Base-by-base conservation (phyloP, 2,888 invertebrate species). In the Agrilus mali region DNA sequence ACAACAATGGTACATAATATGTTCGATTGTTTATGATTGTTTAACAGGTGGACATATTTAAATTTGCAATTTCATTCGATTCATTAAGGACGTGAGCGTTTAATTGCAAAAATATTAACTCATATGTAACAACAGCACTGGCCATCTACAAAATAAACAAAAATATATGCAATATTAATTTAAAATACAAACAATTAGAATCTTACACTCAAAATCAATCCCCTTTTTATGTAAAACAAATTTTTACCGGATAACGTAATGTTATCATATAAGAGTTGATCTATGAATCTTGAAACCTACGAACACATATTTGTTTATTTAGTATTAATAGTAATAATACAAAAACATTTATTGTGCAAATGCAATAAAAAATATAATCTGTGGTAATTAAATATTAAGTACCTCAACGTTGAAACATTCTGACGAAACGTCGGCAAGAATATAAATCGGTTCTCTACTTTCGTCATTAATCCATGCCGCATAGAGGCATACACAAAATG, bases 401-500 rank as follows among this genome's bases (percentile, higher is more conserved):
- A 68, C 69, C 57, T 70, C 70, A 32, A 57, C 55, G 38, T 63
- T 63, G 50, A 66, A 71, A 46, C 60, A 55, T 45, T 66, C 63
- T 8, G 65, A 55, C 5, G 67, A 61, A 6, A 68, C 58, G 10
- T 66, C 61, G 53, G 65, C 62, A 14, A 70, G 50, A 37, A 61
- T 54, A 20, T 57, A 49, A 31, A 66, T 48, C 1, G 67, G 64
- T 45, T 61, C 61, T 51, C 56, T 60, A 45, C 68, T 68, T 45
- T 60, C 59, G 47, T 64, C 64, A 41, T 64, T 55, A 14, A 65
- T 52, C 52, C 58, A 58, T 10, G 64, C 60, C 12, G 59, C 63
- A 47, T 60, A 63, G 41, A 64, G 51, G 1, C 59, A 56, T 4
- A 65, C 61, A 0, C 76, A 73, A 1, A 76, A 63, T 0, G 80